Percentiles rank a stretch among this genome's conserved stretches.
phyloP scores from a whole-genome alignment of 2,888 invertebrate genomes.

The Horisme vitalbata region DNA sequence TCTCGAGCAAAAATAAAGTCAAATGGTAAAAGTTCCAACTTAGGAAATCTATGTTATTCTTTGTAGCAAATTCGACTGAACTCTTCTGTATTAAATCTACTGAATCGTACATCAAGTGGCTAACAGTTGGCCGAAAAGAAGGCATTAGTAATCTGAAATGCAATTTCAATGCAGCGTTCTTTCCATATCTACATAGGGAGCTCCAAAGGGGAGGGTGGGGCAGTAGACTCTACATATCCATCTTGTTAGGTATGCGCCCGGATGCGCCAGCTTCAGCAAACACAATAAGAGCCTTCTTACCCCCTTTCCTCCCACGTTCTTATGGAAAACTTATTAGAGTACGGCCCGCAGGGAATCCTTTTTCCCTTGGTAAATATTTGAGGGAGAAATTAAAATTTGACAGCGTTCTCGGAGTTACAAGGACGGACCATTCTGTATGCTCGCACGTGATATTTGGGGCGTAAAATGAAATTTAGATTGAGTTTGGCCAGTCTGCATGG shows the following conservation, averaged over 20 bases:
- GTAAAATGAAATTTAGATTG: constrained; percentile 82
- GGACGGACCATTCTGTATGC: constrained; percentile 74
- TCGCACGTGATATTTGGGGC: constrained; percentile 78
- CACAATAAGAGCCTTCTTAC: constrained; percentile 80
- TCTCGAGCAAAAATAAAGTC: not conserved
- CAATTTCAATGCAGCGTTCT: constrained; percentile 77
- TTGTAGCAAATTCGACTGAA: constrained; percentile 1
- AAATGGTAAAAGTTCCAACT: not conserved
- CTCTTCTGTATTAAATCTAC: constrained; percentile 14
- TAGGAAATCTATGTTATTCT: not conserved
- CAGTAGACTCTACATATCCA: constrained; percentile 69
- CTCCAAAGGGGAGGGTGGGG: constrained; percentile 66
- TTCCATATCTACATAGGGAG: constrained; percentile 61
- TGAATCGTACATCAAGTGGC: constrained; percentile 30
- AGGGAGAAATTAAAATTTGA: constrained; percentile 83
- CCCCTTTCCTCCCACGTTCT: constrained; percentile 57
- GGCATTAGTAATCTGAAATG: constrained; percentile 80
- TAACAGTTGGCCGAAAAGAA: constrained; percentile 53
- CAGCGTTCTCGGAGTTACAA: constrained; percentile 71
- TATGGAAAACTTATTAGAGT: constrained; percentile 83
- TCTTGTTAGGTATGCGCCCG: constrained; percentile 82
- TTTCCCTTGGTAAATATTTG: constrained; percentile 83
- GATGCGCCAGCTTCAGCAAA: constrained; percentile 82
- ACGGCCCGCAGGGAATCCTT: constrained; percentile 81
- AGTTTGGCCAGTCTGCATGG: constrained; percentile 69